phyloP scores from a whole-genome alignment of 2,888 invertebrate species.

The Cantharis flavilabris region DNA sequence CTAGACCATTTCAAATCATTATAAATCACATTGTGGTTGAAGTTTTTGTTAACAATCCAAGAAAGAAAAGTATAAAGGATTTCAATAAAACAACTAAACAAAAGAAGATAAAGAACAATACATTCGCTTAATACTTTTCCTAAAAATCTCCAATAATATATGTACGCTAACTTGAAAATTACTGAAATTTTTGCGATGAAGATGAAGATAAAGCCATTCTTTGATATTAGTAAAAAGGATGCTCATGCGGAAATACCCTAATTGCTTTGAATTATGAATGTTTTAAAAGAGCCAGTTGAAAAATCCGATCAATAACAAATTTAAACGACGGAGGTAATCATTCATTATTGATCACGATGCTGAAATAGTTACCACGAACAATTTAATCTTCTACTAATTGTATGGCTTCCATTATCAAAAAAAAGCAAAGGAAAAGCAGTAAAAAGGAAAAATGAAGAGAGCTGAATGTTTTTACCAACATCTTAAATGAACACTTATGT shows the following conservation, averaged over 20 bases:
- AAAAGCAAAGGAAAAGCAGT: background rate
- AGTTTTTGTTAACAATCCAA: constrained; percentile 8
- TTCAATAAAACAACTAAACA: background rate
- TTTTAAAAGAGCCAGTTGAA: background rate
- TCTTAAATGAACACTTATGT: background rate
- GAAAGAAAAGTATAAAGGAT: background rate
- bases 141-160: background rate
- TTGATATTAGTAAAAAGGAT: background rate
- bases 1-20: constrained; percentile 18
- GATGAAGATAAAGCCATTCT: background rate
- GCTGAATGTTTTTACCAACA: background rate
- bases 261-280: background rate
- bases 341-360: background rate
- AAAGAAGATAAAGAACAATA: background rate
- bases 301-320: background rate
- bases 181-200: background rate
- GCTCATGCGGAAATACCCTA: background rate
- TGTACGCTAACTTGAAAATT: background rate
- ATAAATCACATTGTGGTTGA: constrained; percentile 21
- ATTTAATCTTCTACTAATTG: background rate
- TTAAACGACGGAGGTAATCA: background rate
- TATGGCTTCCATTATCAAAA: background rate
- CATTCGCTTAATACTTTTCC: background rate
- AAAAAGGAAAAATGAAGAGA: background rate
- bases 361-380: background rate